These are phyloP conservation scores for Varanus komodoensis DNA, from an alignment of 2,113 vertebrate genomes.

Conservation along the genomic window DNA sequence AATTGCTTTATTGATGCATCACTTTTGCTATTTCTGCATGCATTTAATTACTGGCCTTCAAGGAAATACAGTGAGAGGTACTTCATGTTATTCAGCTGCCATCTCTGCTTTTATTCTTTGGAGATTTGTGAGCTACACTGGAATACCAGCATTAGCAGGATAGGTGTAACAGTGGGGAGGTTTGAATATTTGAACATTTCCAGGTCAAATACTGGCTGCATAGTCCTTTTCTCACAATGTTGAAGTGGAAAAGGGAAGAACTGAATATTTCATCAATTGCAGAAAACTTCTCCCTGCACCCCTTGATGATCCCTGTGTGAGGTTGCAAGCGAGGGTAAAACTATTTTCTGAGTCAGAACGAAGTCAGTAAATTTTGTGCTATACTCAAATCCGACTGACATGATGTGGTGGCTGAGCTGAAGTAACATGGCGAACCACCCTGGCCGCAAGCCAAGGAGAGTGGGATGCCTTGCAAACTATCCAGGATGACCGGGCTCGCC, in stretches of 20 bases:
- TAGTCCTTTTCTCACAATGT: neutral
- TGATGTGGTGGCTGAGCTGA: neutral
- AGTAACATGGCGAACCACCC: too few species aligned
- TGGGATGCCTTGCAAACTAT: too few species aligned
- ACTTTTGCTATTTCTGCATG: neutral
- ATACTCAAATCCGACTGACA: neutral
- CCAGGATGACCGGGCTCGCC: too few species aligned
- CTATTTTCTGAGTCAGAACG: neutral
- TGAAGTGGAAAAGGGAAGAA: neutral
- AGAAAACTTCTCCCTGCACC: neutral
- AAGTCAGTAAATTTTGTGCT: neutral
- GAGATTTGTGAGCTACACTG: neutral
- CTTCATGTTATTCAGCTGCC: neutral
- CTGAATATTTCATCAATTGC: neutral
- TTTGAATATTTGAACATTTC: neutral
- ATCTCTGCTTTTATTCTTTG: neutral
- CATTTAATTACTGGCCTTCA: neutral
- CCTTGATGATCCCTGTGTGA: neutral
- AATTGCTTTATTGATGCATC: neutral
- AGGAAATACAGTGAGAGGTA: neutral
- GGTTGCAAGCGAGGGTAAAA: neutral
- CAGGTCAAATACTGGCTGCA: neutral
- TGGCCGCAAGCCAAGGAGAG: too few species aligned
- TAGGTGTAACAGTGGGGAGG: neutral
- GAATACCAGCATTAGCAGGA: neutral